These are phyloP conservation scores for Metellina segmentata DNA, from an alignment of 2,888 invertebrate species.

Conservation along the genomic window DNA sequence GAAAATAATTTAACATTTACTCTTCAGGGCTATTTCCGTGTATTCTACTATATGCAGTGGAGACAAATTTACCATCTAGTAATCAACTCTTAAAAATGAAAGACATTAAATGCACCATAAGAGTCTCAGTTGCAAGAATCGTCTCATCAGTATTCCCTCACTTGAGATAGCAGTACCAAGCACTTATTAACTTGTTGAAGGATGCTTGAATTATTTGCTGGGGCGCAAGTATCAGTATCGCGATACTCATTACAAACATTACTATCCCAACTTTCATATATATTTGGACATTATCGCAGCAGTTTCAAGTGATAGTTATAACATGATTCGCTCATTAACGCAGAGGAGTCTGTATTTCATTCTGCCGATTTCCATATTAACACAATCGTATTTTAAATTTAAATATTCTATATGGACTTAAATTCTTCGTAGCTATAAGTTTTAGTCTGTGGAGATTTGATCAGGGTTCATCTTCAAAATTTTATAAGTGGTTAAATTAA, in stretches of 20 bases:
- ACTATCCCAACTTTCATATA: neutral
- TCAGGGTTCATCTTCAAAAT: too few relatives aligned
- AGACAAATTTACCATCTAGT: too few relatives aligned
- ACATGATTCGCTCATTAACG: neutral
- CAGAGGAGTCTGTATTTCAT: neutral
- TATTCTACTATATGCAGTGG: too few relatives aligned
- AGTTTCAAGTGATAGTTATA: neutral
- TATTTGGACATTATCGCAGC: neutral
- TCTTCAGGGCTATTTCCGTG: too few relatives aligned
- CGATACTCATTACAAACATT: neutral
- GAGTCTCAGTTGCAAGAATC: neutral
- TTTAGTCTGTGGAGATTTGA: too few relatives aligned
- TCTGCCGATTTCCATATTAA: neutral
- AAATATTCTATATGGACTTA: too few relatives aligned
- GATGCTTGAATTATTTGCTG: neutral
- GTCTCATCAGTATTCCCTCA: neutral
- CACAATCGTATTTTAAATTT: too few relatives aligned
- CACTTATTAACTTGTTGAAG: neutral
- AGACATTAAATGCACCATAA: neutral
- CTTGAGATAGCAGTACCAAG: neutral
- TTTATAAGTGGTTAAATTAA: too few relatives aligned
- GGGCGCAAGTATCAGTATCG: neutral
- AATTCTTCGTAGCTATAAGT: too few relatives aligned
- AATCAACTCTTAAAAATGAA: neutral
- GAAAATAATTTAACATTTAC: too few relatives aligned